Percentiles rank a stretch among this genome's conserved stretches.
Evolutionary conservation across 1,140 invertebrate species (phyloP).

Genomic region (Chlorops oryzae): DNA sequence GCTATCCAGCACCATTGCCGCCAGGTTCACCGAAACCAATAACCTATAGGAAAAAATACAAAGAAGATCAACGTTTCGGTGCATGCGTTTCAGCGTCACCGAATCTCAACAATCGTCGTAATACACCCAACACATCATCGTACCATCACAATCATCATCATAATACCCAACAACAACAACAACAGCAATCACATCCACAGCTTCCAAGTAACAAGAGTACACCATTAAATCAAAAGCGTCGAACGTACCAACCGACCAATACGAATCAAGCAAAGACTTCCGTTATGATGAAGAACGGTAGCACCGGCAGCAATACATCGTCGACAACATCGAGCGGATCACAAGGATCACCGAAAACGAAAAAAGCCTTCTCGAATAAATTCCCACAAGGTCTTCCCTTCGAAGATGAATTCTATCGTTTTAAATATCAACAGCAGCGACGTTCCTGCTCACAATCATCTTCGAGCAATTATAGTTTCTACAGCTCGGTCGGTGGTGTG

Average conservation of each 20-base stretch:
- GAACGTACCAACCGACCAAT: slow-evolving; percentile 8
- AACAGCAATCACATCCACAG: too few species aligned
- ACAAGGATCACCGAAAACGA: slow-evolving; percentile 38
- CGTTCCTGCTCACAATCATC: slow-evolving; percentile 45
- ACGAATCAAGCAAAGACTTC: too few species aligned
- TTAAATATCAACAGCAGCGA: slow-evolving; percentile 24
- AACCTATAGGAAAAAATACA: slow-evolving; percentile 18
- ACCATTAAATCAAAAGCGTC: slow-evolving; percentile 25
- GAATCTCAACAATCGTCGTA: slow-evolving; percentile 13
- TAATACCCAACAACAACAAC: too few species aligned
- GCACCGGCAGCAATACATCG: slow-evolving; percentile 4
- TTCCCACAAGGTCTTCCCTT: slow-evolving; percentile 45
- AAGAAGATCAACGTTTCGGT: slow-evolving; percentile 18
- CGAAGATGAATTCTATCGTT: slow-evolving; percentile 45
- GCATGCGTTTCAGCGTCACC: slow-evolving; percentile 13
- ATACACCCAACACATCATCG: too few species aligned
- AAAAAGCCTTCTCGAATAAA: slow-evolving; percentile 44
- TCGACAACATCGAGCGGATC: slow-evolving; percentile 40
- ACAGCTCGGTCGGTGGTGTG: slow-evolving; percentile 30
- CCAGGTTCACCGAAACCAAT: slow-evolving; percentile 21
- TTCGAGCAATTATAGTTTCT: slow-evolving; percentile 45
- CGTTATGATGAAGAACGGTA: slow-evolving; percentile 14
- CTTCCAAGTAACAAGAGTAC: slow-evolving; percentile 20
- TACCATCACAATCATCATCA: too few species aligned
- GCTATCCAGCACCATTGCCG: slow-evolving; percentile 38